Base-by-base conservation (phyloP, 2,888 invertebrate species). In the Lepidonotus clava region DNA sequence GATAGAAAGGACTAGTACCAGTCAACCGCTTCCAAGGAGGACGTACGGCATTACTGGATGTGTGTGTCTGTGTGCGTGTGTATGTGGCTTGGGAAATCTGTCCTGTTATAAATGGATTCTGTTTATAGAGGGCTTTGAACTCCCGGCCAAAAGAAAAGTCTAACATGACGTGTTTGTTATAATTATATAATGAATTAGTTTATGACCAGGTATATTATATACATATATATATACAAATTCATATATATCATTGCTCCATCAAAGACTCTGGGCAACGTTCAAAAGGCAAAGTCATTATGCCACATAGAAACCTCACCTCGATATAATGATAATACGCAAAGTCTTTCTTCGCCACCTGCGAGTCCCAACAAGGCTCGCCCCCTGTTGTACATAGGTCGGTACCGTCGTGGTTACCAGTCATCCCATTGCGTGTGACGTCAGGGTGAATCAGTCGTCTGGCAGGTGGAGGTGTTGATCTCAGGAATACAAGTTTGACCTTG, bases 401-500 rank as follows among this genome's bases (percentile, higher is more conserved):
- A 5, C 40, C 32, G 18, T 34, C 18, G 40, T 6, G 1, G 5
- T 34, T n/a, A 40, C 76, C n/a, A 21, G 24, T 76, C 76, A 76
- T 76, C 76, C 21, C 76, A 76, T 76, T 76, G 76, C 38, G 24
- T 6, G 76, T 40, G 14, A 36, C 24, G 38, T 76, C n/a, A 2
- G 40, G 38, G 76, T 40, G 40, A 38, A 11, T 76, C 76, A 76
- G 34, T 76, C 36, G 36, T 24, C 38, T 40, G 28, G 38, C 76
- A 76, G 51, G 46, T 46, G 80, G 51, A 28, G 41, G 80, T 41
- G 41, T 41, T 46, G 34, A 80, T 80, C 80, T 80, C 80, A 80
- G 80, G 80, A 46, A 80, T 80, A 80, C 80, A 80, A 80, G 80
- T 80, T 80, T 80, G 80, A 80, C 80, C 80, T 80, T 71, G 71